phyloP scores from a whole-genome alignment of 2,888 invertebrate genomes.

The Xestia rhomboidea region DNA sequence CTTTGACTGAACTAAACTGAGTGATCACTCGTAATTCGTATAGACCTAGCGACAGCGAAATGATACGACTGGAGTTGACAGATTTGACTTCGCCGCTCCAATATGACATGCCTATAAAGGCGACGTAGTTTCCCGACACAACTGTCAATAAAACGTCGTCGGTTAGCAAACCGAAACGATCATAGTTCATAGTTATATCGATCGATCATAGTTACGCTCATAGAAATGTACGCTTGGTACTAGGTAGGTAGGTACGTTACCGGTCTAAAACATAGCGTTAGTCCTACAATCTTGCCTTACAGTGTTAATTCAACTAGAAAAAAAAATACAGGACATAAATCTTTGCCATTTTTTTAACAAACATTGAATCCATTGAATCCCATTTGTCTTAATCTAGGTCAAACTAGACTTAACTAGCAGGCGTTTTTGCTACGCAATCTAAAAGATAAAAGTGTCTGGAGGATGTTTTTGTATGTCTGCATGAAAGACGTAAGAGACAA shows the following conservation, averaged over 20 bases:
- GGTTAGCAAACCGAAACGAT: neutral
- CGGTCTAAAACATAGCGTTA: neutral
- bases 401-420: conserved; percentile 45
- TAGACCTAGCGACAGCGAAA: neutral
- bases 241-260: neutral
- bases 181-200: too few species aligned
- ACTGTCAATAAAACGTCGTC: neutral
- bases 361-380: conserved; percentile 34
- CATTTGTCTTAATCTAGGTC: conserved; percentile 49
- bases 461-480: conserved; percentile 18
- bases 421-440: conserved; percentile 20
- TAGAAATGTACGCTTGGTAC: too few species aligned
- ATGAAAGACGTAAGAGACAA: neutral
- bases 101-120: neutral
- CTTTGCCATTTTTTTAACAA: conserved; percentile 13
- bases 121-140: neutral
- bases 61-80: conserved; percentile 4
- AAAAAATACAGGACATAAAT: conserved; percentile 2
- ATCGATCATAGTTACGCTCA: neutral
- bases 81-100: neutral
- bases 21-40: neutral
- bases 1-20: neutral
- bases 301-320: neutral
- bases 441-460: conserved; percentile 36
- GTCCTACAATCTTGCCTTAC: neutral